phyloP scores from a whole-genome alignment of 2,797 vertebrate genomes.

The Pelodytes ibericus region DNA sequence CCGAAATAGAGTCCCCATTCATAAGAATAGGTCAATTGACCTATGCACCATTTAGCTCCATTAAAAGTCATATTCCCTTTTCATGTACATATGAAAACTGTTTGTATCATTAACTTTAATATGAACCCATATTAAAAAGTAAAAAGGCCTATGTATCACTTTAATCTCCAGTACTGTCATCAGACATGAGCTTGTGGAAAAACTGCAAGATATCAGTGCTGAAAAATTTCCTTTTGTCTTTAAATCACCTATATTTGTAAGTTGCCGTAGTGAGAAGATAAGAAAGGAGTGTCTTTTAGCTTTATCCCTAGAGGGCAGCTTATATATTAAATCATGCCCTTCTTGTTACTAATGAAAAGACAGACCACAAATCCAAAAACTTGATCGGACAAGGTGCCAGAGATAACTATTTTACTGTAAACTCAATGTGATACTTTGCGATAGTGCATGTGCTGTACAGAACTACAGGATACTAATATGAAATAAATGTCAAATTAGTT shows the following conservation, averaged over 20 bases:
- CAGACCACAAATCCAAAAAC: constrained; percentile 1
- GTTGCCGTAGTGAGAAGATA: not conserved
- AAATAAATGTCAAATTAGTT: constrained; percentile 40
- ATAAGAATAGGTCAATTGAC: too few relatives aligned
- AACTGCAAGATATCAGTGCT: not conserved
- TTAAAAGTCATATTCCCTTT: too few relatives aligned
- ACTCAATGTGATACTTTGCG: constrained; percentile 10
- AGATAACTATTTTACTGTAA: constrained; percentile 1
- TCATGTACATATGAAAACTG: too few relatives aligned
- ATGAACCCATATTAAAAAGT: too few relatives aligned
- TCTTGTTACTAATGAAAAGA: not conserved
- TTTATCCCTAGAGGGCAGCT: constrained; percentile 11
- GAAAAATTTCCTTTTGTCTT: not conserved
- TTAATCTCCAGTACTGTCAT: too few relatives aligned
- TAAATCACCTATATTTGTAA: not conserved
- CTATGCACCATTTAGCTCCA: too few relatives aligned
- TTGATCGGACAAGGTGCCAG: not conserved
- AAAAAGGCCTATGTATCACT: too few relatives aligned
- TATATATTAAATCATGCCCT: not conserved
- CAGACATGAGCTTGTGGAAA: too few relatives aligned
- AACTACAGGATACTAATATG: constrained; percentile 17
- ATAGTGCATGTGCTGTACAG: constrained; percentile 7
- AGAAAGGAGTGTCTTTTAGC: not conserved
- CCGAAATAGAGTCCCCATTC: too few relatives aligned
- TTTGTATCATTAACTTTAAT: too few relatives aligned